Percentiles rank a stretch among this genome's conserved stretches.
These are phyloP conservation scores for Seira sanloemensis DNA, from an alignment of 2,888 invertebrate species.

Conservation along the genomic window DNA sequence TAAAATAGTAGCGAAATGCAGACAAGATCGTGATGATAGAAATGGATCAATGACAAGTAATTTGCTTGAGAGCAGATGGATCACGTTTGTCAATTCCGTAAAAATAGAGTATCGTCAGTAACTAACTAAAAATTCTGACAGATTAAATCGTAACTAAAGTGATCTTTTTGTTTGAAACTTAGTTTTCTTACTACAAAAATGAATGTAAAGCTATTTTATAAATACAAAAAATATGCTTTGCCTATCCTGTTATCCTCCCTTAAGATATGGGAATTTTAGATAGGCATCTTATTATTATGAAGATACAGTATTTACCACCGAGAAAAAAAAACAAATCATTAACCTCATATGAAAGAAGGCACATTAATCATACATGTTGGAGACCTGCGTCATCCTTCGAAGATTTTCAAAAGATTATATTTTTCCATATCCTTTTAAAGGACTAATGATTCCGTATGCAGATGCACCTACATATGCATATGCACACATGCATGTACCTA, in stretches of 20 bases:
- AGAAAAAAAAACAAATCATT: not conserved
- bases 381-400: slow-evolving; percentile 39
- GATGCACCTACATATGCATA: slow-evolving; percentile 15
- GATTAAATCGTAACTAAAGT: no score
- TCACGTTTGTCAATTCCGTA: not conserved
- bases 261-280: no score
- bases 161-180: no score
- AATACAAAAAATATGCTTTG: not conserved
- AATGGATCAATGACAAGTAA: slow-evolving; percentile 45
- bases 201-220: no score
- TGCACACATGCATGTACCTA: slow-evolving; percentile 17
- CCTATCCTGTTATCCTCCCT: no score
- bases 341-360: not conserved
- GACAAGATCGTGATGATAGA: not conserved
- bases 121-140: no score
- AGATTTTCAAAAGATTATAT: slow-evolving; percentile 35
- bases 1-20: no score
- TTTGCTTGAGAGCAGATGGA: slow-evolving; percentile 38
- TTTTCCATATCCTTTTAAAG: no score
- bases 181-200: no score
- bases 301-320: not conserved
- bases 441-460: slow-evolving; percentile 7
- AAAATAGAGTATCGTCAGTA: no score
- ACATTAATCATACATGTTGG: slow-evolving; percentile 48
- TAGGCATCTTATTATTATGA: not conserved